These are phyloP conservation scores for Helicoverpa zea DNA, from an alignment of 1,140 invertebrate species.

Conservation along the genomic window DNA sequence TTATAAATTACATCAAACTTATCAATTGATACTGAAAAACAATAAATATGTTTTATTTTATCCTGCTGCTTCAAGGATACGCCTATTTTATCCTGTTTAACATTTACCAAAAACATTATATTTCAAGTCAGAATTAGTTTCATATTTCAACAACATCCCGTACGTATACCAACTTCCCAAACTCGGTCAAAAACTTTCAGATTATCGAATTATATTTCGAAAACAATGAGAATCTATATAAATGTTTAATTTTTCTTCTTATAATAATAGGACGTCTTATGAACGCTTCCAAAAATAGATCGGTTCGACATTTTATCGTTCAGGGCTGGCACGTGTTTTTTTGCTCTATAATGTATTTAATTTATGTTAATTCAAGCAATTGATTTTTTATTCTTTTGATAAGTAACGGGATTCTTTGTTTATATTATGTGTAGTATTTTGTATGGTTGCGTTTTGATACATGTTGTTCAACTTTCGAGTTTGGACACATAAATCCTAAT, in stretches of 20 bases:
- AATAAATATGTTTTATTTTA: neutral
- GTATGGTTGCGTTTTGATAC: too few species aligned
- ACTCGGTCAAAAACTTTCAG: conserved; percentile 8
- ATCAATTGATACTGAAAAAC: too few species aligned
- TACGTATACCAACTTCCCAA: neutral
- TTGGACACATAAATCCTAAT: too few species aligned
- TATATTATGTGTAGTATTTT: too few species aligned
- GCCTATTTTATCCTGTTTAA: too few species aligned
- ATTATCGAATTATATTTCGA: conserved; percentile 24
- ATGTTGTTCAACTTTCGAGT: too few species aligned
- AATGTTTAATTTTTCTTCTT: conserved; percentile 4
- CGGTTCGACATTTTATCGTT: conserved; percentile 11
- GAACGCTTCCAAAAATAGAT: conserved; percentile 18
- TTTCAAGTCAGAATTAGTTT: neutral
- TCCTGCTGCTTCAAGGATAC: neutral
- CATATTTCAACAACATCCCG: neutral
- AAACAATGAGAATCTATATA: conserved; percentile 7
- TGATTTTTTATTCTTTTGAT: neutral
- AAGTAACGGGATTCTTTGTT: neutral
- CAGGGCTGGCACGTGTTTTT: conserved; percentile 4
- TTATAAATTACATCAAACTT: too few species aligned
- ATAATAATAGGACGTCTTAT: conserved; percentile 21
- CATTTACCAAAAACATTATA: too few species aligned
- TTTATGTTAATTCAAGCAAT: neutral
- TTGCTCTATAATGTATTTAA: neutral